Evolutionary conservation across 2,888 invertebrate species (phyloP).

Genomic region (Lasioglossum lativentre): DNA sequence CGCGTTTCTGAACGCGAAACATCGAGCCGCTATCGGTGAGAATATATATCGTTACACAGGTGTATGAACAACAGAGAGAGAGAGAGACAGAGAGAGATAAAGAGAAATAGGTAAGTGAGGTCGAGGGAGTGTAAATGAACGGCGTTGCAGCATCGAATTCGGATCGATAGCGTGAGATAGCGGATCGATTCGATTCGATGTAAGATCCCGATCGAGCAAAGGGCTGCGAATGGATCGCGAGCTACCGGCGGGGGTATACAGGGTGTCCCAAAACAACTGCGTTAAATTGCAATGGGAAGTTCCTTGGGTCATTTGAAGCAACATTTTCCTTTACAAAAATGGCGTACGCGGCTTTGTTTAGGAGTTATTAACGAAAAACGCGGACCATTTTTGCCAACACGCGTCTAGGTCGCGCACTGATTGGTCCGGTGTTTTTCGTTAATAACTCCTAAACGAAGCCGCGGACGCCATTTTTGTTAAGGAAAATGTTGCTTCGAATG

Average conservation of each 20-base stretch:
- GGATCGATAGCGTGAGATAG: conserved; percentile 40
- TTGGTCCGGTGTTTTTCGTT: too few relatives aligned
- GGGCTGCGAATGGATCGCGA: conserved; percentile 18
- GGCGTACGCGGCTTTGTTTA: too few relatives aligned
- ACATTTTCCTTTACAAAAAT: too few relatives aligned
- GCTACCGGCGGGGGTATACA: not conserved
- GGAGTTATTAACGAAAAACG: too few relatives aligned
- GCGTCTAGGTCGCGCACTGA: too few relatives aligned
- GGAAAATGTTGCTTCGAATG: too few relatives aligned
- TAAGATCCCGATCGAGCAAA: conserved; percentile 36
- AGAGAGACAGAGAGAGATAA: not conserved
- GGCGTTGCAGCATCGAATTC: conserved; percentile 27
- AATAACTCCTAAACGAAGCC: too few relatives aligned
- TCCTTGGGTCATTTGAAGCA: too few relatives aligned
- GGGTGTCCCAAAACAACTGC: too few relatives aligned
- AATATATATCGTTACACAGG: conserved; percentile 52
- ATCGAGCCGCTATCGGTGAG: conserved; percentile 55
- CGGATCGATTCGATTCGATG: conserved; percentile 49
- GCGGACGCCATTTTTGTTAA: too few relatives aligned
- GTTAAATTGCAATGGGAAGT: too few relatives aligned
- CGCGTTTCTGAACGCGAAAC: conserved; percentile 48
- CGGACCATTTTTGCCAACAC: too few relatives aligned
- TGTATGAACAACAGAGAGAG: not conserved
- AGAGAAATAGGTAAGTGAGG: not conserved
- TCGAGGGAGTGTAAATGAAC: not conserved